phyloP scores from a whole-genome alignment of 2,797 vertebrate species.

The Otolemur crassicaudatus region DNA sequence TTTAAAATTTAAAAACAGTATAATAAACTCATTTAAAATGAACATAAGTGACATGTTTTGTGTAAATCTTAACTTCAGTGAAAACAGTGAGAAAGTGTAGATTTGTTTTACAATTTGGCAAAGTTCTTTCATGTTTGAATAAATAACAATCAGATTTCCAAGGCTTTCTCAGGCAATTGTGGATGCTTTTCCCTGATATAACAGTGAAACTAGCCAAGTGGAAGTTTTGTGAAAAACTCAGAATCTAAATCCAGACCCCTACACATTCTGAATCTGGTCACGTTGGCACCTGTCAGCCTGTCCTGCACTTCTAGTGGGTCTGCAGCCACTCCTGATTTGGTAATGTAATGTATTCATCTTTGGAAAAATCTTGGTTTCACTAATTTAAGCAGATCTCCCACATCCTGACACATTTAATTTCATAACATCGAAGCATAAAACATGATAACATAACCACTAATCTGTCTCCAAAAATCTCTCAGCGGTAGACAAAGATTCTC shows the following conservation, averaged over 20 bases:
- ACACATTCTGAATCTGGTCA: neutral
- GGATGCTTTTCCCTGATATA: neutral
- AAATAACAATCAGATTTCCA: neutral
- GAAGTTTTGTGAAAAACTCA: neutral
- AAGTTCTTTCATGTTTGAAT: neutral
- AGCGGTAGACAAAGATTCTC: neutral
- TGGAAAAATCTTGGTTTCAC: neutral
- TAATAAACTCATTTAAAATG: neutral
- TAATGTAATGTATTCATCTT: too few relatives aligned
- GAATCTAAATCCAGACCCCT: neutral
- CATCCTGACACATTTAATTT: neutral
- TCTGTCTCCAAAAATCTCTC: neutral
- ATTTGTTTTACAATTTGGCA: neutral
- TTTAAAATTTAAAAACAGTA: neutral
- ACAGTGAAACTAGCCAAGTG: neutral
- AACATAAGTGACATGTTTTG: neutral
- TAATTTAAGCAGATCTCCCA: neutral
- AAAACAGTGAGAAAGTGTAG: neutral
- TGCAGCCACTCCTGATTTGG: neutral
- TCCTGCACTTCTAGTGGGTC: neutral
- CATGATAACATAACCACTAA: neutral
- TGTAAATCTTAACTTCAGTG: neutral
- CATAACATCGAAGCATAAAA: neutral
- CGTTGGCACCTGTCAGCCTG: neutral
- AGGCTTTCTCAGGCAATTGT: neutral